phyloP scores from a whole-genome alignment of 1,140 invertebrate species.

The Grapholita molesta region DNA sequence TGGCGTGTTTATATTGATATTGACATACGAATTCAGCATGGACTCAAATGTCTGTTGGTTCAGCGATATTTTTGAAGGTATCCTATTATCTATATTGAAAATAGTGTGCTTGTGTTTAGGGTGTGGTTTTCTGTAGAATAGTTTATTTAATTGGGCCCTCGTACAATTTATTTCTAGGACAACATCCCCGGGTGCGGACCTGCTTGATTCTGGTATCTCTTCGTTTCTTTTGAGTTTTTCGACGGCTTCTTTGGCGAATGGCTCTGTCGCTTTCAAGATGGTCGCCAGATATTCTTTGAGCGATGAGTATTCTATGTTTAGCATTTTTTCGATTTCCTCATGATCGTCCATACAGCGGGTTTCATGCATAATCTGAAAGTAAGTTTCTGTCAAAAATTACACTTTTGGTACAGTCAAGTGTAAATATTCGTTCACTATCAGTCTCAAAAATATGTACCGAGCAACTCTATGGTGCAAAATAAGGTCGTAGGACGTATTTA shows the following conservation, averaged over 20 bases:
- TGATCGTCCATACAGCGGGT: constrained; percentile 31
- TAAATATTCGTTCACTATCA: too few species aligned
- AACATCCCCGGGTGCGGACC: constrained; percentile 18
- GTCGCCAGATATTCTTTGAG: constrained; percentile 44
- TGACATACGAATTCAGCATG: constrained; percentile 46
- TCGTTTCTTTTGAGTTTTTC: constrained; percentile 12
- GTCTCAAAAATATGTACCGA: too few species aligned
- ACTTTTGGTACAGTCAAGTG: too few species aligned
- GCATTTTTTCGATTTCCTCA: constrained; percentile 26
- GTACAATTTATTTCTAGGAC: constrained; percentile 47
- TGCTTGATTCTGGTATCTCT: not conserved
- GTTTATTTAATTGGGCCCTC: constrained; percentile 43
- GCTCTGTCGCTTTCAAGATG: constrained; percentile 32
- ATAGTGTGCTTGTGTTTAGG: constrained; percentile 31
- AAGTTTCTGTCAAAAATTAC: too few species aligned
- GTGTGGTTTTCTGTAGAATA: constrained; percentile 42
- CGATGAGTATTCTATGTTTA: constrained; percentile 39
- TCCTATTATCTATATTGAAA: constrained; percentile 37
- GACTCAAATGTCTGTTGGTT: constrained; percentile 28
- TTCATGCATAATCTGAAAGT: constrained; percentile 24
- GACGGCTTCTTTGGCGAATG: constrained; percentile 26
- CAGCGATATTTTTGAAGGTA: constrained; percentile 16
- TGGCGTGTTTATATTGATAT: constrained; percentile 22
- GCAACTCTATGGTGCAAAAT: too few species aligned
- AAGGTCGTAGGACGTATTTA: too few species aligned